Evolutionary conservation across 1,140 invertebrate species (phyloP).

Genomic region (Rhopalosiphum maidis): DNA sequence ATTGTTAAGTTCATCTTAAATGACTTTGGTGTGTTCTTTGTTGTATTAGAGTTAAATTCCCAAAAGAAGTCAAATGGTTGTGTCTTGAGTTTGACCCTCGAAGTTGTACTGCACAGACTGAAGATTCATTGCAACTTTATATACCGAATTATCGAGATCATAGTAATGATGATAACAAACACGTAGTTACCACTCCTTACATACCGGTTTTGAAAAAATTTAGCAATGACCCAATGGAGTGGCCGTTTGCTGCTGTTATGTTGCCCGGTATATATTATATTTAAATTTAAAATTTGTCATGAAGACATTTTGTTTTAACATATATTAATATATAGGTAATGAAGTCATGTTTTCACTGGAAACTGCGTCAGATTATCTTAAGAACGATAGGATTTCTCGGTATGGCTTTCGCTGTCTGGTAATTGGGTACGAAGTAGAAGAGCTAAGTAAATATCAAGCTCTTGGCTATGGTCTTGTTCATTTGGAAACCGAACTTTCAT

Average conservation of each 20-base stretch:
- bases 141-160: conserved; percentile 49
- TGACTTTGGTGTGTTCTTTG: not conserved
- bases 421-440: conserved; percentile 86
- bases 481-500: conserved; percentile 89
- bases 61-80: conserved; percentile 87
- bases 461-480: conserved; percentile 69
- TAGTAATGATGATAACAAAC: conserved; percentile 36
- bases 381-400: conserved; percentile 82
- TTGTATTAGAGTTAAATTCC: conserved; percentile 80
- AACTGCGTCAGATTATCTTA: conserved; percentile 93
- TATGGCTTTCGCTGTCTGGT: conserved; percentile 93
- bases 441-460: conserved; percentile 64
- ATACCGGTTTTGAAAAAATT: conserved; percentile 56
- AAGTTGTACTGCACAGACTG: conserved; percentile 90
- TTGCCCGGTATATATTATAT: conserved; percentile 74
- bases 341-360: conserved; percentile 94
- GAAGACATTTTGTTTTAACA: not conserved
- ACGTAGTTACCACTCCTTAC: conserved; percentile 14
- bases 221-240: conserved; percentile 63
- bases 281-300: not conserved
- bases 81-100: conserved; percentile 91
- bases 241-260: conserved; percentile 86
- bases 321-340: conserved; percentile 70
- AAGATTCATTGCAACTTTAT: conserved; percentile 76
- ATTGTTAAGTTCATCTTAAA: not conserved